These are phyloP conservation scores for Dicranocentrus wangi DNA, from an alignment of 2,888 invertebrate species.

Conservation along the genomic window DNA sequence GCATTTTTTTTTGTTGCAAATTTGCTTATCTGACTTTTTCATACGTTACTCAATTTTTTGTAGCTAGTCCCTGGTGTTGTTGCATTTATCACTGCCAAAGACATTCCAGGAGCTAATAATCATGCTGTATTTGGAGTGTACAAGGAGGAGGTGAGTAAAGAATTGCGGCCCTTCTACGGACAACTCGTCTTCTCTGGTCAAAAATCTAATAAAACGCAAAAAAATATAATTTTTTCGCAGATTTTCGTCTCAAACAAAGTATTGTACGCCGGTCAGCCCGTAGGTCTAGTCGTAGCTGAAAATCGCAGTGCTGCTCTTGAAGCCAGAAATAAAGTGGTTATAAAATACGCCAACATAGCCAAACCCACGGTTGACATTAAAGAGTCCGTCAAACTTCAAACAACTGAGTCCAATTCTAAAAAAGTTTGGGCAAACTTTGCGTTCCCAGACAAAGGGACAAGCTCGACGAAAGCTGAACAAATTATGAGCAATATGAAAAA, in stretches of 20 bases:
- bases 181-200: neutral
- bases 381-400: constrained; percentile 39
- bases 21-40: neutral
- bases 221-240: constrained; percentile 72
- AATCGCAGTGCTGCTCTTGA: constrained; percentile 71
- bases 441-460: neutral
- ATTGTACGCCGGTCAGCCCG: constrained; percentile 75
- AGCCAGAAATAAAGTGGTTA: constrained; percentile 71
- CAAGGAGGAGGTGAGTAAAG: constrained; percentile 43
- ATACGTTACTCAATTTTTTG: neutral
- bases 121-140: constrained; percentile 74
- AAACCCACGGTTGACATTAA: constrained; percentile 67
- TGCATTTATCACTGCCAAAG: constrained; percentile 80
- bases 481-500: neutral
- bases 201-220: neutral
- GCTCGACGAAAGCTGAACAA: constrained; percentile 3
- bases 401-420: constrained; percentile 24
- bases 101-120: constrained; percentile 82
- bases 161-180: neutral
- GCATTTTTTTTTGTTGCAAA: neutral
- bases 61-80: constrained; percentile 81
- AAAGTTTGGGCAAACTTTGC: neutral
- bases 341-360: constrained; percentile 48
- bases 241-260: constrained; percentile 74
- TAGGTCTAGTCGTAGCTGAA: constrained; percentile 75